Percentiles rank a stretch among this genome's conserved stretches.
Evolutionary conservation across 2,888 invertebrate genomes (phyloP).

Genomic region (Hetaerina titia): DNA sequence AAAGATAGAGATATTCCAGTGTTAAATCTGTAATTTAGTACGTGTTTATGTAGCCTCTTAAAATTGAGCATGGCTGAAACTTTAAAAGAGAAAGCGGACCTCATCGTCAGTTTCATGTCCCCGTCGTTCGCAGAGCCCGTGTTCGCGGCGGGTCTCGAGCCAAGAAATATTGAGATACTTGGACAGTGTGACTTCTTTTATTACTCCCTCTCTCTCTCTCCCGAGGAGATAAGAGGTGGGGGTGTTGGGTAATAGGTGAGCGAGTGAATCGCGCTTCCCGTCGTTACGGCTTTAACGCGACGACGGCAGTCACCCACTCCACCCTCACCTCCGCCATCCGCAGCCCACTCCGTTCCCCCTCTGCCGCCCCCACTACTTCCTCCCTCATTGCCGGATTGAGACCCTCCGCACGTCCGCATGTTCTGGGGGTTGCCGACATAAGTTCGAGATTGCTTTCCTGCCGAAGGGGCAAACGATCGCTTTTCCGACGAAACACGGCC

Average conservation of each 20-base stretch:
- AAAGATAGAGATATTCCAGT: background rate
- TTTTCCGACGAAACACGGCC: background rate
- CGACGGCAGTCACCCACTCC: background rate
- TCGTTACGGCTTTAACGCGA: slow-evolving; percentile 13
- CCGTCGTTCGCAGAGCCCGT: background rate
- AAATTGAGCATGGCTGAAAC: background rate
- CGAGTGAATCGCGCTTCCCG: background rate
- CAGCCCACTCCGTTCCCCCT: background rate
- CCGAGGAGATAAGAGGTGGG: background rate
- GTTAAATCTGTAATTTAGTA: background rate
- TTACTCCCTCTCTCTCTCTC: background rate
- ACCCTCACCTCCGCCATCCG: background rate
- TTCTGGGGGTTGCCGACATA: slow-evolving; percentile 8
- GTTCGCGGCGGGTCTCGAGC: background rate
- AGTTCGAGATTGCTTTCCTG: slow-evolving; percentile 35
- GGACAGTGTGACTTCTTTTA: background rate
- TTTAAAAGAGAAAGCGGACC: background rate
- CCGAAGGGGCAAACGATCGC: background rate
- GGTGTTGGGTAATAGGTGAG: background rate
- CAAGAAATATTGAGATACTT: background rate
- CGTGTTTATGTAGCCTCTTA: background rate
- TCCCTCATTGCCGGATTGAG: slow-evolving; percentile 23
- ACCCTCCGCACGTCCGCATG: slow-evolving; percentile 32
- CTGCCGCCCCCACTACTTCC: background rate
- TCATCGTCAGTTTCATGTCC: background rate